These are phyloP conservation scores for Pipistrellus kuhlii DNA, from an alignment of 2,797 vertebrate genomes.

Conservation along the genomic window DNA sequence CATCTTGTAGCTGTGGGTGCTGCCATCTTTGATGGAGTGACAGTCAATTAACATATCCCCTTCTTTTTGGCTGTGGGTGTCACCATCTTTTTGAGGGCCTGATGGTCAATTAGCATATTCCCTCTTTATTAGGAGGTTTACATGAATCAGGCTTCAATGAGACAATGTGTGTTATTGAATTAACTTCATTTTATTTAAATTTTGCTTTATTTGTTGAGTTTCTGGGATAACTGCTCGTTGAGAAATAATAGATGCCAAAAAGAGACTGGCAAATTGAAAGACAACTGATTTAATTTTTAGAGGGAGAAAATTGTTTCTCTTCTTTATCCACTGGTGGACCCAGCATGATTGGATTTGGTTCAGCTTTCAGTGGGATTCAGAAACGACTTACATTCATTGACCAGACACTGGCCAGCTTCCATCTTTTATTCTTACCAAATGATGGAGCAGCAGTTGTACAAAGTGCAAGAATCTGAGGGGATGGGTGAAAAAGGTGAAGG, in stretches of 20 bases:
- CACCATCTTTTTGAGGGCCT: too few relatives aligned
- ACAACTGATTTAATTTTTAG: slow-evolving; percentile 11
- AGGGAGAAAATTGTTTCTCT: slow-evolving; percentile 6
- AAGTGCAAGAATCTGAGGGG: not conserved
- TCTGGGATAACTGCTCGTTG: not conserved
- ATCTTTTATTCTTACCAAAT: not conserved
- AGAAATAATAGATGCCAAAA: not conserved
- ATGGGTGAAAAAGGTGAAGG: not conserved
- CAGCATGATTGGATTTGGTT: not conserved
- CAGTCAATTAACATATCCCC: too few relatives aligned
- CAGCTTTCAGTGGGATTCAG: not conserved
- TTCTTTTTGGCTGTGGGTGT: too few relatives aligned
- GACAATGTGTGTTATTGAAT: slow-evolving; percentile 7
- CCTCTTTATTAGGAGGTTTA: not conserved
- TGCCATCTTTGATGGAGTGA: too few relatives aligned
- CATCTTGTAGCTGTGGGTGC: too few relatives aligned
- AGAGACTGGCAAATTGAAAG: not conserved
- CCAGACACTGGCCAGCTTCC: not conserved
- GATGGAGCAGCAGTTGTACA: not conserved
- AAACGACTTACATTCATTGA: not conserved
- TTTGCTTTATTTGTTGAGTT: slow-evolving; percentile 1
- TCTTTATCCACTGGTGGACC: not conserved
- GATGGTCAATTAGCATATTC: too few relatives aligned
- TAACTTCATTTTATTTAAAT: not conserved
- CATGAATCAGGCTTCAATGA: not conserved